These are phyloP conservation scores for Enteromius paludinosus DNA, from an alignment of 2,797 vertebrate species.

Conservation along the genomic window DNA sequence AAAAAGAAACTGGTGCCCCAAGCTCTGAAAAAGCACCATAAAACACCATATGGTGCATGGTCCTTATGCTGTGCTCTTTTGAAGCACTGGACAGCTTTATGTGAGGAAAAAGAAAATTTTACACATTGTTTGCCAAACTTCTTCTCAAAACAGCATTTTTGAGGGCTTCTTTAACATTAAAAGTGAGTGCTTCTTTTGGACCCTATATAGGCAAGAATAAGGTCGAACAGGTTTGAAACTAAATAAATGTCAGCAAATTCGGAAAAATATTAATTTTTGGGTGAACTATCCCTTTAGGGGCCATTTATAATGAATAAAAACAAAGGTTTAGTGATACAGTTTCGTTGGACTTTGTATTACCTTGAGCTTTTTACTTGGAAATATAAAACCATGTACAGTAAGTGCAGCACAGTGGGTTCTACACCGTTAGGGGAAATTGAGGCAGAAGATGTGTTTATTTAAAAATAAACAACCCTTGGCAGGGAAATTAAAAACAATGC, in stretches of 20 bases:
- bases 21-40: not conserved
- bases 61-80: not conserved
- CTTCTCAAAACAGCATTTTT: not conserved
- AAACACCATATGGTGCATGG: not conserved
- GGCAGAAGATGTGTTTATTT: not conserved
- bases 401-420: not conserved
- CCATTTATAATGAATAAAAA: not conserved
- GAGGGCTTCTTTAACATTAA: not conserved
- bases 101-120: not conserved
- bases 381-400: not conserved
- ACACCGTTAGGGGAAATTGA: not conserved
- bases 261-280: not conserved
- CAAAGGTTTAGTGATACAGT: not conserved
- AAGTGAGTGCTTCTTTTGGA: not conserved
- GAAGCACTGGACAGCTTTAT: not conserved
- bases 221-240: not conserved
- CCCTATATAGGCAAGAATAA: not conserved
- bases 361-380: too few relatives aligned
- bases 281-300: not conserved
- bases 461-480: not conserved
- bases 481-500: not conserved
- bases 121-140: not conserved
- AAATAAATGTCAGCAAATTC: not conserved
- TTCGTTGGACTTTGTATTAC: too few relatives aligned
- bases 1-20: not conserved